Conservation (phyloP, 2,888 invertebrate genomes). For the Fabriciana adippe region DNA sequence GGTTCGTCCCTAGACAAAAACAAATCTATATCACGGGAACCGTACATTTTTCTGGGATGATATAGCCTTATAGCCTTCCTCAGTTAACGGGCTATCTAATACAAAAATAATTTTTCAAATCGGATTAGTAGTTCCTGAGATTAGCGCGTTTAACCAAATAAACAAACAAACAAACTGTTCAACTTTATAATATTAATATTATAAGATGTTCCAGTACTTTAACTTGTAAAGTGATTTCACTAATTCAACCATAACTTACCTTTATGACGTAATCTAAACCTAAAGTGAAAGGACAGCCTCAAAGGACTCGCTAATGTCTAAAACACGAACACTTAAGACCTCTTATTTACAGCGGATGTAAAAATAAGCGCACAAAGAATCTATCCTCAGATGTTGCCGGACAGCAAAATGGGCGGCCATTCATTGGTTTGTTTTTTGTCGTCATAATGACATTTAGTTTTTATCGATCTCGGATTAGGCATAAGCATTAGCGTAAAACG, state of each 20-base stretch:
- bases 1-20: too few relatives aligned
- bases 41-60: too few relatives aligned
- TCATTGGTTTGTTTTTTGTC: conserved; percentile 22
- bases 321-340: conserved; percentile 12
- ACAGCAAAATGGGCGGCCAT: conserved; percentile 21
- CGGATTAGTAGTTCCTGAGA: too few relatives aligned
- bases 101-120: too few relatives aligned
- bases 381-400: conserved; percentile 17
- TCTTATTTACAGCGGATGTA: conserved; percentile 7
- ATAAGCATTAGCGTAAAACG: conserved; percentile 15
- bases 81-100: too few relatives aligned
- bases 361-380: conserved; percentile 23
- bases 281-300: conserved; percentile 30
- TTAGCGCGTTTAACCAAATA: too few relatives aligned
- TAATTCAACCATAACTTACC: conserved; percentile 29
- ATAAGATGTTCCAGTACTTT: conserved; percentile 38
- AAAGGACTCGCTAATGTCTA: conserved; percentile 22
- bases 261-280: conserved; percentile 36
- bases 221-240: conserved; percentile 45
- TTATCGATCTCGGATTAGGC: neutral
- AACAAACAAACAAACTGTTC: too few relatives aligned
- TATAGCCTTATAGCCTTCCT: too few relatives aligned
- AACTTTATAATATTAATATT: too few relatives aligned
- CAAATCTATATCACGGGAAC: too few relatives aligned
- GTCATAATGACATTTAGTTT: conserved; percentile 23